Evolutionary conservation across 1,140 invertebrate species (phyloP).

Genomic region (Atta cephalotes): DNA sequence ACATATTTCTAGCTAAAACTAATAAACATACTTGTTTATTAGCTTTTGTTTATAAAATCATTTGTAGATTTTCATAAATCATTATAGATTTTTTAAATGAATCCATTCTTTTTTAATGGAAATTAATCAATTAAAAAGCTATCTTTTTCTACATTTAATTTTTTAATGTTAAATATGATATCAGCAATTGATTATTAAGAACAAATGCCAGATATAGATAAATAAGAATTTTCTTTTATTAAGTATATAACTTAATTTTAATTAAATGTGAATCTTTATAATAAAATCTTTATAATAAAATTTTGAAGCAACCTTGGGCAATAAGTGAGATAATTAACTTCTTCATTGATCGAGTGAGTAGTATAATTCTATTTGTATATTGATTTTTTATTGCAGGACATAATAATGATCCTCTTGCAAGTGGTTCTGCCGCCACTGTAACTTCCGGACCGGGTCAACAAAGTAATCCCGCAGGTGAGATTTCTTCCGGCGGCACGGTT

Average conservation of each 20-base stretch:
- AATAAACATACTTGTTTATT: too few relatives aligned
- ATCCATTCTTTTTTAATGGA: neutral
- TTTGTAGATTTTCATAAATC: neutral
- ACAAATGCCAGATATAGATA: neutral
- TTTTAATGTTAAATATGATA: conserved; percentile 4
- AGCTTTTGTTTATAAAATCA: neutral
- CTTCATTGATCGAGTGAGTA: neutral
- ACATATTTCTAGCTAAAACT: neutral
- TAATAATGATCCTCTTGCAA: conserved; percentile 87
- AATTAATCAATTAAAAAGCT: neutral
- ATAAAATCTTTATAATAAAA: neutral
- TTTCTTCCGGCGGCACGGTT: conserved; percentile 69
- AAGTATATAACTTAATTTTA: neutral
- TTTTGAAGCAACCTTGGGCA: neutral
- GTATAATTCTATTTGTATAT: neutral
- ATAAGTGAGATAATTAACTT: neutral
- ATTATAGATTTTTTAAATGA: neutral
- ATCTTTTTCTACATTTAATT: neutral
- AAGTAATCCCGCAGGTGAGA: conserved; percentile 68
- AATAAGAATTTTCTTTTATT: neutral
- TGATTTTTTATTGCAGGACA: conserved; percentile 81
- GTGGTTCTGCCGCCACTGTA: conserved; percentile 71
- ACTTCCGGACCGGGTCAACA: conserved; percentile 74
- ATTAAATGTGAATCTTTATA: neutral
- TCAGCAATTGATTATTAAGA: neutral